A percentile compares a stretch with the other conserved stretches of the same genome.
Conservation (phyloP, 2,113 vertebrate species). For the Percina caprodes region DNA sequence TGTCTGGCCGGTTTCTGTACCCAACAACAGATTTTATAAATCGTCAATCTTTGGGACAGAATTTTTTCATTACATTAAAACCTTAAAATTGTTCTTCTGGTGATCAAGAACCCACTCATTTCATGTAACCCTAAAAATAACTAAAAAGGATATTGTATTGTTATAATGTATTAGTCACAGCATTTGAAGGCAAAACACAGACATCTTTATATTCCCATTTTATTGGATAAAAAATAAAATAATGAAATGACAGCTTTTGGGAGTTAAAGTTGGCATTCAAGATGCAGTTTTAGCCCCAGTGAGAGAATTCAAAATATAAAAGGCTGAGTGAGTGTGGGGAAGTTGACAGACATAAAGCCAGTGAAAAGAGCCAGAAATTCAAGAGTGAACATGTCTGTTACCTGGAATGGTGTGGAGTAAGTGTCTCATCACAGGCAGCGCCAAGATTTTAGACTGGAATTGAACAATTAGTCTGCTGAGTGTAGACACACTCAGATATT, state of each 20-base stretch:
- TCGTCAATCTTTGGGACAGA: neutral
- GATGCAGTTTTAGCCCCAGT: neutral
- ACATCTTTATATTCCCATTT: neutral
- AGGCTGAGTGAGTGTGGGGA: neutral
- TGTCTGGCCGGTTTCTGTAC: conserved; percentile 9
- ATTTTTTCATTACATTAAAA: neutral
- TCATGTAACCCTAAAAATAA: neutral
- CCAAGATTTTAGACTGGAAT: conserved; percentile 4
- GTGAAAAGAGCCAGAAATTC: conserved; percentile 1
- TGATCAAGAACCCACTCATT: neutral
- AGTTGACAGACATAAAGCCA: neutral
- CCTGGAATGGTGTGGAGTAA: conserved; percentile 50
- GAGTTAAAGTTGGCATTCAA: neutral
- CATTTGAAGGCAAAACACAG: neutral
- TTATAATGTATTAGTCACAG: neutral
- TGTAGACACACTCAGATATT: neutral
- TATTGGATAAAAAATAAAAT: too few relatives aligned
- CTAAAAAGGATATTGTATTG: neutral
- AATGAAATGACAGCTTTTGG: neutral
- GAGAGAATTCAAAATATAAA: neutral
- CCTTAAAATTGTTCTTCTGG: neutral
- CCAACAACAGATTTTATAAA: neutral
- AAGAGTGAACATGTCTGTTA: conserved; percentile 47
- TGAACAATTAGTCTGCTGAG: conserved; percentile 30
- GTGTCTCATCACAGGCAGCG: conserved; percentile 21